phyloP scores from a whole-genome alignment of 2,113 vertebrate species.

The Ailurus styani region DNA sequence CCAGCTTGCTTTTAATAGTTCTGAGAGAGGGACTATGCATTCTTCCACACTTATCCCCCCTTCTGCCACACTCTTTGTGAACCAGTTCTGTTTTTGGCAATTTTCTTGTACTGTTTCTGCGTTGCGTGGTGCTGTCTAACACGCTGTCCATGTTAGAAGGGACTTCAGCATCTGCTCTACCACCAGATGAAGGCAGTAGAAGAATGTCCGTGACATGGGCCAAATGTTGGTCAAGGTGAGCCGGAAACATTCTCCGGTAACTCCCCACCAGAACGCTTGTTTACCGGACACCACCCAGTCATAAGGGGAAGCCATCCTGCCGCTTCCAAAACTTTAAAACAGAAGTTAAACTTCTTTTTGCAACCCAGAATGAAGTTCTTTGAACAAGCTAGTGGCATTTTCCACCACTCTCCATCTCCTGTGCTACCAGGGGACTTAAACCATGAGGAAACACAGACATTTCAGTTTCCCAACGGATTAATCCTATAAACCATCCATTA shows the following conservation, averaged over 20 bases:
- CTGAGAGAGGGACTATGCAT: fast-evolving
- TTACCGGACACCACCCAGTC: neutral
- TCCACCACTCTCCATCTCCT: neutral
- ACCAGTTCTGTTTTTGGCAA: neutral
- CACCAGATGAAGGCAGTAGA: neutral
- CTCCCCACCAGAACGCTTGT: neutral
- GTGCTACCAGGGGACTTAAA: neutral
- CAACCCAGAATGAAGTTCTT: neutral
- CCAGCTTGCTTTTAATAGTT: neutral
- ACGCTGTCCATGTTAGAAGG: neutral
- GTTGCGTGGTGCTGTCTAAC: neutral
- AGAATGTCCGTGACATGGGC: neutral
- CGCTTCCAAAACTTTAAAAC: neutral
- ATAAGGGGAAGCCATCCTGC: neutral
- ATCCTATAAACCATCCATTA: neutral
- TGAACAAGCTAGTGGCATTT: neutral
- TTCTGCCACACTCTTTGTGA: neutral
- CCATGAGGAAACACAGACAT: neutral
- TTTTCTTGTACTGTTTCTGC: neutral
- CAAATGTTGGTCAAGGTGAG: neutral
- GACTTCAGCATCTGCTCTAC: neutral
- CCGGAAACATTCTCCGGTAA: neutral
- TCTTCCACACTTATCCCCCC: no score
- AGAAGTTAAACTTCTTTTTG: neutral
- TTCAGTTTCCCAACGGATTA: neutral